phyloP scores from a whole-genome alignment of 2,113 vertebrate genomes.

The Phylloscopus trochiloides region DNA sequence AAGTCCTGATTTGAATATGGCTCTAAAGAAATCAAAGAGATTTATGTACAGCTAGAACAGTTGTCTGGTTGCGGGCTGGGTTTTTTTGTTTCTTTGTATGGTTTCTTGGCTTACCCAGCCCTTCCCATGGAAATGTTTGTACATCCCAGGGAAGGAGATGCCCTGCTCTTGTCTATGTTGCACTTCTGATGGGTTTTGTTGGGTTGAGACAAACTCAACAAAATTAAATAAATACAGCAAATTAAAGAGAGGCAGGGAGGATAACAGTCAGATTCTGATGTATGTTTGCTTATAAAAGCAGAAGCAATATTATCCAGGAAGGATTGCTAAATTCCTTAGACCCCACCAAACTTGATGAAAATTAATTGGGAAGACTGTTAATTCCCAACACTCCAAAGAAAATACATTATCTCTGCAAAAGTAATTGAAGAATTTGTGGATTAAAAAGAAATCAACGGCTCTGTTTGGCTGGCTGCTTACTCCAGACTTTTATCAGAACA shows the following conservation, averaged over 20 bases:
- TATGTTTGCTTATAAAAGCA: not conserved
- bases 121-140: not conserved
- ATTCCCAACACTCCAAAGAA: not conserved
- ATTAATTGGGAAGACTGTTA: not conserved
- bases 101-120: not conserved
- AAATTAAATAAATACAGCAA: not conserved
- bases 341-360: not conserved
- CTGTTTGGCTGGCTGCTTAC: not conserved
- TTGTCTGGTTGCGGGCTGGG: not conserved
- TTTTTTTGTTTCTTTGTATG: not conserved
- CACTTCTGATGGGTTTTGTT: not conserved
- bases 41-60: not conserved
- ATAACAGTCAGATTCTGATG: not conserved
- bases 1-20: not conserved
- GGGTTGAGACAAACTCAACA: not conserved
- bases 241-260: not conserved
- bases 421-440: not conserved
- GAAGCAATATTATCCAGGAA: not conserved
- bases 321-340: not conserved
- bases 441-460: not conserved
- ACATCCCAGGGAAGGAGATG: not conserved
- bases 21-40: slow-evolving; percentile 6
- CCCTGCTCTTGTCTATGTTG: not conserved
- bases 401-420: not conserved
- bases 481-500: not conserved